phyloP scores from a whole-genome alignment of 2,888 invertebrate genomes.

The Formica aserva region DNA sequence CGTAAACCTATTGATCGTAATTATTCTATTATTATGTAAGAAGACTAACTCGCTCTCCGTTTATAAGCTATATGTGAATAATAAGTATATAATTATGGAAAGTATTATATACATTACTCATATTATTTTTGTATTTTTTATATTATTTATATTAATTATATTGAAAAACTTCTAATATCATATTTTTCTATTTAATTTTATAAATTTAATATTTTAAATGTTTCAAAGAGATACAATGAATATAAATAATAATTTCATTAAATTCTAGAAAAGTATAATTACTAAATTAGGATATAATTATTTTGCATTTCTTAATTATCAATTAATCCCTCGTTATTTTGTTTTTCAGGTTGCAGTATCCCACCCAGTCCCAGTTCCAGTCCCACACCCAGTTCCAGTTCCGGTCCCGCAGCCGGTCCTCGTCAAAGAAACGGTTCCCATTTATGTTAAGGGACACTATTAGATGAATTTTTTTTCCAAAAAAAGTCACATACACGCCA shows the following conservation, averaged over 20 bases:
- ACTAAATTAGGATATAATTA: neutral
- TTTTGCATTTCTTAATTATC: neutral
- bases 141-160: neutral
- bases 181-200: neutral
- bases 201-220: neutral
- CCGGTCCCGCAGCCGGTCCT: conserved; percentile 88
- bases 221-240: neutral
- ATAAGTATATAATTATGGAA: neutral
- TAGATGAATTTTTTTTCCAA: conserved; percentile 57
- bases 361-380: conserved; percentile 87
- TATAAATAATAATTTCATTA: neutral
- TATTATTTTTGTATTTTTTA: conserved; percentile 6
- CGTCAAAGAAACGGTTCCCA: conserved; percentile 85
- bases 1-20: neutral
- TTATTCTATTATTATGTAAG: neutral
- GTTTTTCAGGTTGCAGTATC: conserved; percentile 83
- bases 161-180: neutral
- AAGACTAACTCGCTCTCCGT: neutral
- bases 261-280: neutral
- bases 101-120: neutral
- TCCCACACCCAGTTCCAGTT: conserved; percentile 87
- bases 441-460: conserved; percentile 78
- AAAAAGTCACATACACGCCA: conserved; percentile 39
- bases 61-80: neutral
- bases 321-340: neutral